Percentiles rank a stretch among this genome's conserved stretches.
These are phyloP conservation scores for Ptilodon capucinus DNA, from an alignment of 2,888 invertebrate genomes.

Conservation along the genomic window DNA sequence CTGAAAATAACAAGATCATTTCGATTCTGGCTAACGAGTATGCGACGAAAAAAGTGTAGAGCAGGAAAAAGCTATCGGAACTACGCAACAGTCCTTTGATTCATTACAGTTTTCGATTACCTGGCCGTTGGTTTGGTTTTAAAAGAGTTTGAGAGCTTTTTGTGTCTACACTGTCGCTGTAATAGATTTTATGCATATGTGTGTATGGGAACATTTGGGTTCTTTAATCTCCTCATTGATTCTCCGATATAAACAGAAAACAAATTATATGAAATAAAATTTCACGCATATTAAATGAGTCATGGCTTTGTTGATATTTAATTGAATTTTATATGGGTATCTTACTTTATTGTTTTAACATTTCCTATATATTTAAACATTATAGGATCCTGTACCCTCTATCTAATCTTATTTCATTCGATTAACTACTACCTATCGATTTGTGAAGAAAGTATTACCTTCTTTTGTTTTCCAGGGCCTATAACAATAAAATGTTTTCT, in stretches of 20 bases:
- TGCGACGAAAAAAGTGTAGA: constrained; percentile 49
- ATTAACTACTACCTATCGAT: no score
- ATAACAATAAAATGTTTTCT: background rate
- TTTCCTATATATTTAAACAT: no score
- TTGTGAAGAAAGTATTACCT: background rate
- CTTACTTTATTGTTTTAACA: no score
- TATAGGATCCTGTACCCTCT: no score
- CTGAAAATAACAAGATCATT: constrained; percentile 65
- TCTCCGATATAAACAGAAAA: no score
- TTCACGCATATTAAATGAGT: no score
- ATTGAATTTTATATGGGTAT: no score
- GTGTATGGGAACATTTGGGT: background rate
- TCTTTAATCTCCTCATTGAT: background rate
- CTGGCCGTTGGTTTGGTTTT: constrained; percentile 50
- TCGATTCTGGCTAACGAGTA: constrained; percentile 70
- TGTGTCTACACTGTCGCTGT: constrained; percentile 19
- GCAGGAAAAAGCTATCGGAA: constrained; percentile 58
- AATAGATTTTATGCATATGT: background rate
- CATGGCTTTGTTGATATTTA: no score
- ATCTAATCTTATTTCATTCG: no score
- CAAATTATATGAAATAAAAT: no score
- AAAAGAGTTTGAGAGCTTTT: constrained; percentile 36
- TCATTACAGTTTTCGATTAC: constrained; percentile 80
- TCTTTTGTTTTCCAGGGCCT: background rate
- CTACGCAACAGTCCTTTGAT: constrained; percentile 75